A percentile compares a stretch with the other conserved stretches of the same genome.
phyloP scores from a whole-genome alignment of 2,113 vertebrate species.

The Actinemys pallida region DNA sequence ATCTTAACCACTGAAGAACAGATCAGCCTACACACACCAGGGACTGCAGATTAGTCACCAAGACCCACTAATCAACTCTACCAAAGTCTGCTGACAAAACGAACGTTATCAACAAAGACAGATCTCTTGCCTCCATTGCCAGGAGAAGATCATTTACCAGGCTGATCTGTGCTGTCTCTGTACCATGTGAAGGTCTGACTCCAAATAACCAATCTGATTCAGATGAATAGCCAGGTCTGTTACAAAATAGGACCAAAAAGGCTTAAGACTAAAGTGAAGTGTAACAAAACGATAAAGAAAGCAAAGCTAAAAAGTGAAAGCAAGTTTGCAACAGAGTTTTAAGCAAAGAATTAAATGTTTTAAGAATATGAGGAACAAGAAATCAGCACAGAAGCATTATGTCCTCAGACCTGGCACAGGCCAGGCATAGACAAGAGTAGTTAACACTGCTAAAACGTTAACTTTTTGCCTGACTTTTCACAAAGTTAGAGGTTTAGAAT shows the following conservation, averaged over 20 bases:
- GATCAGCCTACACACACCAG: neutral
- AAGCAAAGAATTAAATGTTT: neutral
- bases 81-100: conserved; percentile 27
- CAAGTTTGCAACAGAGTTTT: neutral
- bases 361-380: conserved; percentile 17
- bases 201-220: neutral
- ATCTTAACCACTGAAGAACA: conserved; percentile 23
- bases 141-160: conserved; percentile 54
- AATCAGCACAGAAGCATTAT: neutral
- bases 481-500: conserved; percentile 53
- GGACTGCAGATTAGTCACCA: conserved; percentile 26
- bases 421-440: neutral
- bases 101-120: conserved; percentile 65
- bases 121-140: conserved; percentile 62
- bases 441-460: neutral
- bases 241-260: neutral
- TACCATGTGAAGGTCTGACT: neutral
- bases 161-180: conserved; percentile 31
- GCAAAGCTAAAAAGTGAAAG: neutral
- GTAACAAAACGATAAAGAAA: neutral
- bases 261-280: neutral
- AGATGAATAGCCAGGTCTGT: neutral
- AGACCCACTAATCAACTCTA: neutral
- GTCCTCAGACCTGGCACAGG: neutral
- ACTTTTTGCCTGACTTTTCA: neutral